Evolutionary conservation across 2,888 invertebrate species (phyloP).

Genomic region (Leucoptera coffeella): DNA sequence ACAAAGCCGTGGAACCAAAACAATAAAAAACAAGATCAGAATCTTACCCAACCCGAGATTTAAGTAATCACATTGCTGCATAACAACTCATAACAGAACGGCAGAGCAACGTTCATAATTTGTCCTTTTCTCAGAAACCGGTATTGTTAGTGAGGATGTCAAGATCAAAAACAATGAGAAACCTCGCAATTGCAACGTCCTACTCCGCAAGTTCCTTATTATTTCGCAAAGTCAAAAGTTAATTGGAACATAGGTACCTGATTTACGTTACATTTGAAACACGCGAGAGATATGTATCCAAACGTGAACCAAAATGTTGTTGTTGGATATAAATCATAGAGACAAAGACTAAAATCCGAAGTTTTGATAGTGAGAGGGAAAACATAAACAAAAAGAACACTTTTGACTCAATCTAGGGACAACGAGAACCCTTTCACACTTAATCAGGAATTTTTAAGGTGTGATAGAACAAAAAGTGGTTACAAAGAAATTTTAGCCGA

Average conservation of each 20-base stretch:
- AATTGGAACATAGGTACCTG: conserved; percentile 13
- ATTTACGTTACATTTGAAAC: no score
- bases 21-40: conserved; percentile 11
- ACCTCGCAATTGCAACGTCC: conserved; percentile 5
- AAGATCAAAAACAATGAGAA: neutral
- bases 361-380: no score
- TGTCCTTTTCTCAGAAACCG: conserved; percentile 28
- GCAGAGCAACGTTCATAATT: conserved; percentile 34
- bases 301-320: no score
- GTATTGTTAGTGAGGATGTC: conserved; percentile 7
- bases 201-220: conserved; percentile 7
- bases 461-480: conserved; percentile 16
- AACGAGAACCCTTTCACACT: conserved; percentile 37
- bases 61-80: conserved; percentile 1
- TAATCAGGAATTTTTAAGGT: conserved; percentile 30
- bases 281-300: no score
- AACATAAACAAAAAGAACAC: conserved; percentile 19
- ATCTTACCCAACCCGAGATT: conserved; percentile 13
- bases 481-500: conserved; percentile 15
- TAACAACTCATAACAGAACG: conserved; percentile 15
- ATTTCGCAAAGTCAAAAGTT: conserved; percentile 12
- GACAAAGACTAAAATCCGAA: no score
- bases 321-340: no score
- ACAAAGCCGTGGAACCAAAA: conserved; percentile 3
- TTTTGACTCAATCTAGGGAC: conserved; percentile 31